Evolutionary conservation across 2,888 invertebrate species (phyloP), one percentile per base, ranked within the genome.

Genomic region (Ennomos quercinarius): DNA sequence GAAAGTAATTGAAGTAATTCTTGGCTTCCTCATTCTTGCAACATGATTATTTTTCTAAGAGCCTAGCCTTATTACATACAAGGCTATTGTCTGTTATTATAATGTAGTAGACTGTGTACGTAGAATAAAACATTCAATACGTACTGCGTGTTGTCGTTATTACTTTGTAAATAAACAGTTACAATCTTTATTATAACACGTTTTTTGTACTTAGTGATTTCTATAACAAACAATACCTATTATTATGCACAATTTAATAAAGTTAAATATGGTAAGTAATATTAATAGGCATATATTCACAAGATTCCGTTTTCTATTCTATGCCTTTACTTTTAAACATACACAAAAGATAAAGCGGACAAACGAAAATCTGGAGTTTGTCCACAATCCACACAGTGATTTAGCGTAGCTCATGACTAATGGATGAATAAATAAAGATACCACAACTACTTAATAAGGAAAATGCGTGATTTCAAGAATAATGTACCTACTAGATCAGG

Each of bases 1-100:
- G 76, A 82, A 81, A 78, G 68, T 80, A 84, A 86, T 86, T 77
- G 80, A 65, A 59, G 46, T 50, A 68, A 77, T 77, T 70, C 66
- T 46, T 63, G 57, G 55, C 42, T 44, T 52, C 55, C 54, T 60
- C 41, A 44, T 57, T 37, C 43, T 34, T 38, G 12, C 27, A 54
- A 48, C 54, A 41, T 40, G 55, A 62, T 64, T 60, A 60, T 55
- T 59, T n/a, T 45, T 40, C 38, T 54, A 50, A 50, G 35, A 52
- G 39, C 37, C 49, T 48, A 27, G 6, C 27, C 3, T 27, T 37
- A 51, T 39, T 49, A 38, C 45, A 44, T 49, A 38, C 45, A 44
- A 10, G 17, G 11, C 35, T 17, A 44, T 43, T 48, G 11, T 43
- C 48, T 42, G 34, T 8, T 36, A 37, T 47, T 41, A 27, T 27